phyloP scores from a whole-genome alignment of 2,888 invertebrate genomes.

The Cloeon dipterum region DNA sequence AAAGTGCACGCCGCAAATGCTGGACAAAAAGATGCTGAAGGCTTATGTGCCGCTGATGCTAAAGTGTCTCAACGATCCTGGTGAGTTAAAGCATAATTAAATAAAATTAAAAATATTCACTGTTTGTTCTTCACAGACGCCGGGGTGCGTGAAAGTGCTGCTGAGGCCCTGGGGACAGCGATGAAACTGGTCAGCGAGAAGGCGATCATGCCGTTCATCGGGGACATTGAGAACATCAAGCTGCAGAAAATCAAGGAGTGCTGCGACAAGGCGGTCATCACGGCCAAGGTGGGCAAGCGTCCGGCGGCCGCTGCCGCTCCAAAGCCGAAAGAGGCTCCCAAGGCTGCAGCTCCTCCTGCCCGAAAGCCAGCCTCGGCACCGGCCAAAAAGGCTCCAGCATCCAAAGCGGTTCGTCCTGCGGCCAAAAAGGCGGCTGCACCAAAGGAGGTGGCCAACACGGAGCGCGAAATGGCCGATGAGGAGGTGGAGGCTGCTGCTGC shows the following conservation, averaged over 20 bases:
- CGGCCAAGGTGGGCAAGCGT: constrained; percentile 39
- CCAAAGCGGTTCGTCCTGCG: too few species aligned
- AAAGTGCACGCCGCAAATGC: constrained; percentile 50
- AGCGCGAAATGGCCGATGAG: constrained; percentile 48
- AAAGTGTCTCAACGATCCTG: constrained; percentile 54
- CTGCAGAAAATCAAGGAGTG: constrained; percentile 74
- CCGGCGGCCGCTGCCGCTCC: constrained; percentile 9
- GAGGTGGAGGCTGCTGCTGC: constrained; percentile 53
- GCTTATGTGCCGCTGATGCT: constrained; percentile 50
- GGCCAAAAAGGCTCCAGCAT: background rate
- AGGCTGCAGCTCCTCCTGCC: constrained; percentile 22
- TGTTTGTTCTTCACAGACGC: constrained; percentile 33
- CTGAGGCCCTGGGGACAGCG: constrained; percentile 81
- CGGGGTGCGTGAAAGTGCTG: constrained; percentile 73
- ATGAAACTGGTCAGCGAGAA: constrained; percentile 89
- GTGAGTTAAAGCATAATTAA: constrained; percentile 17
- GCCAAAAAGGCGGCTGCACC: constrained; percentile 10
- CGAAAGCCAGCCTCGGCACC: constrained; percentile 19
- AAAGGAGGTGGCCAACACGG: constrained; percentile 16
- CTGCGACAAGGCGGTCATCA: constrained; percentile 76
- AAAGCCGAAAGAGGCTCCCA: constrained; percentile 25
- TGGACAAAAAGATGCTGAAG: constrained; percentile 81
- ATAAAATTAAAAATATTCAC: background rate
- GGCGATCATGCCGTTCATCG: constrained; percentile 58
- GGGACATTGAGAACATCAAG: constrained; percentile 75